Conservation (phyloP, 2,797 vertebrate genomes). For the Vireo griseus region DNA sequence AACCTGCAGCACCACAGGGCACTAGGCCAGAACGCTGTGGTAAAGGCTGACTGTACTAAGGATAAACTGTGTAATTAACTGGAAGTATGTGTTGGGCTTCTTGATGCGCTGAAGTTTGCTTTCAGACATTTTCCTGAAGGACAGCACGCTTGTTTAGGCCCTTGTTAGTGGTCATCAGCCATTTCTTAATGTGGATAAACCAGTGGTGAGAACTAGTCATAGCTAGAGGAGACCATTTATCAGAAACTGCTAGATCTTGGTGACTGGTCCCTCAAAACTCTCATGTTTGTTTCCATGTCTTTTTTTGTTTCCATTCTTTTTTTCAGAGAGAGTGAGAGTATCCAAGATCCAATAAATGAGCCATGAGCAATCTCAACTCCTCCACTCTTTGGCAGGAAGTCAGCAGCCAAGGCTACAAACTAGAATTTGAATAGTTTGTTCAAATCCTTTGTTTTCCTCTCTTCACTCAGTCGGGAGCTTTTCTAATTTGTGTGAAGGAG, state of each 20-base stretch:
- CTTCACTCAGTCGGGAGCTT: not conserved
- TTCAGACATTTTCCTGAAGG: not conserved
- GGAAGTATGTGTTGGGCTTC: not conserved
- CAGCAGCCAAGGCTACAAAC: not conserved
- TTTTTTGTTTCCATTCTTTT: not conserved
- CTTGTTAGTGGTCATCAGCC: not conserved
- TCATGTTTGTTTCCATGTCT: not conserved
- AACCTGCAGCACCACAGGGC: not conserved
- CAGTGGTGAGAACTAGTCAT: not conserved
- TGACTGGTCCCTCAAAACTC: not conserved
- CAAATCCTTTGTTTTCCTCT: not conserved
- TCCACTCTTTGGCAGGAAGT: not conserved
- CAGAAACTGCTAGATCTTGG: not conserved
- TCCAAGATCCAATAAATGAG: not conserved
- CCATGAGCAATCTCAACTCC: not conserved
- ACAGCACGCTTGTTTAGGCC: not conserved
- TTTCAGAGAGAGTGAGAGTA: not conserved
- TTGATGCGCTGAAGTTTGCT: not conserved
- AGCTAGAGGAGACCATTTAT: not conserved
- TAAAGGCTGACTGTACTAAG: not conserved
- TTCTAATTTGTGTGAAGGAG: not conserved
- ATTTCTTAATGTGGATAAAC: not conserved
- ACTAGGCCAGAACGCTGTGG: not conserved
- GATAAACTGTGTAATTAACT: not conserved
- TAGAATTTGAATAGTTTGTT: not conserved